phyloP scores from a whole-genome alignment of 1,140 invertebrate species.

The Philotrypesis tridentata region DNA sequence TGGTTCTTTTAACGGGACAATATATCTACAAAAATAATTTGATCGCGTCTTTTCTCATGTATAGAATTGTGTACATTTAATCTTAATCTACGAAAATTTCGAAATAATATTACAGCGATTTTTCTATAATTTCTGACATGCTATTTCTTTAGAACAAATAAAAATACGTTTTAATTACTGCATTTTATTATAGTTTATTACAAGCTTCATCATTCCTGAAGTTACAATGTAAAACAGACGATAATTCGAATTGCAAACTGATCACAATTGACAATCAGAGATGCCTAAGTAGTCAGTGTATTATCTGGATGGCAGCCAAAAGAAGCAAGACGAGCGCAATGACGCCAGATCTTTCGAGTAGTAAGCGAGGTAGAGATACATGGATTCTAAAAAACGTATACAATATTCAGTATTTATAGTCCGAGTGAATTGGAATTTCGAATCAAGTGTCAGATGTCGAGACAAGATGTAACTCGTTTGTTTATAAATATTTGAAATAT shows the following conservation, averaged over 20 bases:
- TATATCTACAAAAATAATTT: no score
- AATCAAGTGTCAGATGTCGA: background rate
- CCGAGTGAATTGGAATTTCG: background rate
- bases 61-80: no score
- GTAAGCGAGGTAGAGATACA: slow-evolving; percentile 55
- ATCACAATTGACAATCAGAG: slow-evolving; percentile 7
- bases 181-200: background rate
- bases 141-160: no score
- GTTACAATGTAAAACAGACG: background rate
- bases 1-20: no score
- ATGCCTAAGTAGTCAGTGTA: background rate
- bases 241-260: background rate
- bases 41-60: no score
- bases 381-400: slow-evolving; percentile 52
- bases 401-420: slow-evolving; percentile 29
- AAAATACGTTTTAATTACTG: no score
- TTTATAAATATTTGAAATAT: no score
- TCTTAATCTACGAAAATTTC: no score
- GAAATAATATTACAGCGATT: no score
- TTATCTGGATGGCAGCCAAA: background rate
- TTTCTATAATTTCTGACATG: no score
- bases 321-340: slow-evolving; percentile 17
- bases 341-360: slow-evolving; percentile 56
- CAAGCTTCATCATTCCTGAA: background rate
- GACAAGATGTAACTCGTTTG: background rate